These are phyloP conservation scores for Uromys caudimaculatus DNA, from an alignment of 2,797 vertebrate species.

Conservation along the genomic window DNA sequence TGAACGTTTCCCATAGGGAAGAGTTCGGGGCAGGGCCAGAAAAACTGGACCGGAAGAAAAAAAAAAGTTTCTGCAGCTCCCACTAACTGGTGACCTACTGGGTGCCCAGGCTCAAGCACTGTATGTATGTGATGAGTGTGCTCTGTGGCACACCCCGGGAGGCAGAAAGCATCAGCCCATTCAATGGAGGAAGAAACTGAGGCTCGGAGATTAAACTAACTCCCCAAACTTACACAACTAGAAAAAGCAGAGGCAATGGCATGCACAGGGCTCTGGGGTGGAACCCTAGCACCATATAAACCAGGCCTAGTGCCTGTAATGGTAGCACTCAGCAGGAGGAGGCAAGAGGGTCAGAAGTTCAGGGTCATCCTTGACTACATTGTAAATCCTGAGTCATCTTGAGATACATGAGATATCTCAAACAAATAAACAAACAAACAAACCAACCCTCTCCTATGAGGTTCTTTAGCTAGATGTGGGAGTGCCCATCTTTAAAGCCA, in stretches of 20 bases:
- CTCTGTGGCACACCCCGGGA: neutral
- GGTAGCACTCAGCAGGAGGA: neutral
- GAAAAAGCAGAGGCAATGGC: neutral
- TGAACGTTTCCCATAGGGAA: neutral
- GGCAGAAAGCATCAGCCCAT: neutral
- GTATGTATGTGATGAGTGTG: neutral
- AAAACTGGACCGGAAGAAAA: neutral
- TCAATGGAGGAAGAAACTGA: constrained; percentile 55
- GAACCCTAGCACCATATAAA: neutral
- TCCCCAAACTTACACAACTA: neutral
- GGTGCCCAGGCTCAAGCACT: no score
- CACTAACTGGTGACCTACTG: neutral
- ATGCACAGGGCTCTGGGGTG: no score
- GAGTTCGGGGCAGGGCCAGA: neutral
- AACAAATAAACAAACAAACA: no score
- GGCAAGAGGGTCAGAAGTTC: neutral
- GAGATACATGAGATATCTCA: neutral
- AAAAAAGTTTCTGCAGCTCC: neutral
- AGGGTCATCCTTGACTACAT: neutral
- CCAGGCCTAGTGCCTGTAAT: neutral
- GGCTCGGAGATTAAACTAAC: constrained; percentile 45
- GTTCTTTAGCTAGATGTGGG: neutral
- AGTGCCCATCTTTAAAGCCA: neutral
- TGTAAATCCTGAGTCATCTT: neutral
- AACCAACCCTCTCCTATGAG: neutral